Percentiles rank a stretch among this genome's conserved stretches.
Evolutionary conservation across 2,797 vertebrate species (phyloP).

Genomic region (Gadopsis marmoratus): DNA sequence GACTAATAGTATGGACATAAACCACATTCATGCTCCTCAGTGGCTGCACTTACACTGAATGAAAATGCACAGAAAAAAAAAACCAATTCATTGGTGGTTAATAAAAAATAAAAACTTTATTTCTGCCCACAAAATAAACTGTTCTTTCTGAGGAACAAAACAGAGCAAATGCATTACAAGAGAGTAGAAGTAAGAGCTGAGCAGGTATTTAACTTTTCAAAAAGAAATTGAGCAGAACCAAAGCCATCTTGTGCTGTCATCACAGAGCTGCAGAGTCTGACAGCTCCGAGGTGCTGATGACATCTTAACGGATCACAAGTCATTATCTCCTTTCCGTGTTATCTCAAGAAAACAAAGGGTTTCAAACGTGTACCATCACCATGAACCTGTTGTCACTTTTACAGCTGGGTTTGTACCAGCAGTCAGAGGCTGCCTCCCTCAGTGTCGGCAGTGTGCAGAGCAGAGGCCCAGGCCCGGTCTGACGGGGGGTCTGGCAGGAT

Average conservation of each 20-base stretch:
- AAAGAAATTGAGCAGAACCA: not conserved
- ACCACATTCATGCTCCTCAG: not conserved
- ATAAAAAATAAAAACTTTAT: too few relatives aligned
- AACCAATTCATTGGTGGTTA: too few relatives aligned
- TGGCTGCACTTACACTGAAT: not conserved
- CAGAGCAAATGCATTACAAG: not conserved
- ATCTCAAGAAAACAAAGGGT: not conserved
- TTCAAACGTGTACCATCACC: not conserved
- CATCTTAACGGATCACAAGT: too few relatives aligned
- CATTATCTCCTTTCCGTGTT: not conserved
- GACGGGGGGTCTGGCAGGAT: slow-evolving; percentile 89
- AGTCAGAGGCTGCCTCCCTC: slow-evolving; percentile 4
- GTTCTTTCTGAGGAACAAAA: not conserved
- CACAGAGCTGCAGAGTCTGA: not conserved
- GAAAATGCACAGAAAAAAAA: not conserved
- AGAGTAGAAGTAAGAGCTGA: not conserved
- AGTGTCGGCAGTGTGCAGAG: slow-evolving; percentile 75
- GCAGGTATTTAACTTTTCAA: not conserved
- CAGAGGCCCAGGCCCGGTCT: slow-evolving; percentile 89
- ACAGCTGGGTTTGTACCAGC: not conserved
- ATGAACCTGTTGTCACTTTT: not conserved
- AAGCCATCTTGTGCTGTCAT: not conserved
- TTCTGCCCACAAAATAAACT: not conserved
- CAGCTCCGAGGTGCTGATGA: not conserved
- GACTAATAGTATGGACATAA: too few relatives aligned